Evolutionary conservation across 2,113 vertebrate genomes (phyloP).

Genomic region (Potamarius usumacintae): DNA sequence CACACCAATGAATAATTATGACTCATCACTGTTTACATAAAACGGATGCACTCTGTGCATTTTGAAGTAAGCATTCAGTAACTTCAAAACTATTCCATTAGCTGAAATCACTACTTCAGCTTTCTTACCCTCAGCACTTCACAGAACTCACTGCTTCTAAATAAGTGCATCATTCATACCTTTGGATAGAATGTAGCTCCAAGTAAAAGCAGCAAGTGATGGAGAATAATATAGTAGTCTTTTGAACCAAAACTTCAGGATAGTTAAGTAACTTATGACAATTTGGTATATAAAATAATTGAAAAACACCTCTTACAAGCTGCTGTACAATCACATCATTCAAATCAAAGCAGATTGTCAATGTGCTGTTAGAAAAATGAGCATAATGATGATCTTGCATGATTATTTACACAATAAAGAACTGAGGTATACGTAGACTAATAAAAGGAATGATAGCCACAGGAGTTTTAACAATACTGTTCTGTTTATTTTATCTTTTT

Average conservation of each 20-base stretch:
- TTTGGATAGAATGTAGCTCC: background rate
- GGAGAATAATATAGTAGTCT: background rate
- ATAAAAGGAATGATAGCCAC: too few species aligned
- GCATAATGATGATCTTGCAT: too few species aligned
- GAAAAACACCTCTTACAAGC: background rate
- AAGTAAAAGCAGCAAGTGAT: background rate
- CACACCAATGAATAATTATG: conserved; percentile 14
- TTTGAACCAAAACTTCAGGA: background rate
- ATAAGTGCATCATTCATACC: background rate
- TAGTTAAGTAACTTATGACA: background rate
- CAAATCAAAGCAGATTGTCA: too few species aligned
- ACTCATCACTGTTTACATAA: conserved; percentile 15
- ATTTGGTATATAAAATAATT: too few species aligned
- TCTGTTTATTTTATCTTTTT: too few species aligned
- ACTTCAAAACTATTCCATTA: conserved; percentile 20
- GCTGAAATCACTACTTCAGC: background rate
- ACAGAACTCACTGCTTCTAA: background rate
- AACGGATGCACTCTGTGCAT: conserved; percentile 2
- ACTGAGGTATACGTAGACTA: too few species aligned
- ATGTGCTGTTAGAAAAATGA: too few species aligned
- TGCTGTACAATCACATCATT: background rate
- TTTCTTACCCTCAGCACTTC: too few species aligned
- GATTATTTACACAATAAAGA: too few species aligned
- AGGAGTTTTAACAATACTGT: too few species aligned
- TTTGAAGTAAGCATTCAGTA: background rate